Evolutionary conservation across 2,888 invertebrate species (phyloP).

Genomic region (Lycaena phlaeas): DNA sequence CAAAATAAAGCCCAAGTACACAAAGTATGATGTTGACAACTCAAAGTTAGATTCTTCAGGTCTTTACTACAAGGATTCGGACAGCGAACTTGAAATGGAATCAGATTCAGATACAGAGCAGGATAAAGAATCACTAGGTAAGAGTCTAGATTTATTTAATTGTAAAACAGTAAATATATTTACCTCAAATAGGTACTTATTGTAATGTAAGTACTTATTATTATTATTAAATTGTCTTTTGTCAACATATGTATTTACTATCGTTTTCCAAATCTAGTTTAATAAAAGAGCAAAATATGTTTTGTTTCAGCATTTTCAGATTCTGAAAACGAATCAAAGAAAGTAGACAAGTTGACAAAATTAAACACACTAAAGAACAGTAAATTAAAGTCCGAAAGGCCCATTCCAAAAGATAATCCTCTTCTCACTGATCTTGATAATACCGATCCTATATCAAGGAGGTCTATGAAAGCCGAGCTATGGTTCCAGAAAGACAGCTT

Average conservation of each 20-base stretch:
- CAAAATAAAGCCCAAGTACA: constrained; percentile 65
- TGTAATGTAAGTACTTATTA: too few relatives aligned
- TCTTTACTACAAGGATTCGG: constrained; percentile 77
- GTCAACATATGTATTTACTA: too few relatives aligned
- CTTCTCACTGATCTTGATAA: constrained; percentile 86
- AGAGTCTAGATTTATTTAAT: constrained; percentile 7
- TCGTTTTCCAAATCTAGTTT: too few relatives aligned
- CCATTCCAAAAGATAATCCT: constrained; percentile 74
- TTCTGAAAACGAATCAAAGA: constrained; percentile 68
- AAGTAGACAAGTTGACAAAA: constrained; percentile 51
- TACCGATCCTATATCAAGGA: constrained; percentile 80
- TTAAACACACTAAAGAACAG: constrained; percentile 53
- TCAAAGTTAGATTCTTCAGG: constrained; percentile 81
- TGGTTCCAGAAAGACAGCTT: constrained; percentile 92
- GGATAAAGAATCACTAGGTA: constrained; percentile 73
- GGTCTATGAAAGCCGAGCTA: constrained; percentile 84
- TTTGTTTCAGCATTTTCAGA: constrained; percentile 74
- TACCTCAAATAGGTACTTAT: too few relatives aligned
- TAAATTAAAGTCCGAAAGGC: constrained; percentile 30
- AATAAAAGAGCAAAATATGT: too few relatives aligned
- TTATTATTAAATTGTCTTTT: too few relatives aligned
- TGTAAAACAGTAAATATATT: too few relatives aligned
- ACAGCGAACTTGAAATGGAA: constrained; percentile 76
- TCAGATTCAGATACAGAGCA: constrained; percentile 68
- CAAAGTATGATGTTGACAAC: constrained; percentile 76